phyloP scores from a whole-genome alignment of 2,797 vertebrate species.

The Micrastur ruficollis region DNA sequence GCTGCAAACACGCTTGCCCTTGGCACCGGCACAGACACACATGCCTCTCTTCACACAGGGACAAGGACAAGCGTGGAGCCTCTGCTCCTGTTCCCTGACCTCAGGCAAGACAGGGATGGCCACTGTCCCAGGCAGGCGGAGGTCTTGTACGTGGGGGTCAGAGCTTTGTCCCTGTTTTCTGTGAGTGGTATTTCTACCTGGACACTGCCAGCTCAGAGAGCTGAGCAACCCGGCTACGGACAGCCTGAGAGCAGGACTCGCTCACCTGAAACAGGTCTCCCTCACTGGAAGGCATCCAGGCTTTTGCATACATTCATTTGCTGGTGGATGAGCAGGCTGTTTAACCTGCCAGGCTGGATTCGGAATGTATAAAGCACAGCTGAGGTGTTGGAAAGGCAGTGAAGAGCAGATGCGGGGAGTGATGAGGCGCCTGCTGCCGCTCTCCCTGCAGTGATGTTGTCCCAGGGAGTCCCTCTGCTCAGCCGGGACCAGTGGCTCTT shows the following conservation, averaged over 20 bases:
- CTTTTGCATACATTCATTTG: not conserved
- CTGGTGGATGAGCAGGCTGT: not conserved
- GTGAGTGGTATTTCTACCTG: not conserved
- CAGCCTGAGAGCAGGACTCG: not conserved
- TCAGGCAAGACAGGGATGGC: fast-evolving
- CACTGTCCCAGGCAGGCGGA: not conserved
- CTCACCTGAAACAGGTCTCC: not conserved
- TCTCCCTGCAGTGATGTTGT: fast-evolving
- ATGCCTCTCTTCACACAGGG: not conserved
- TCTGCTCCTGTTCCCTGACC: not conserved
- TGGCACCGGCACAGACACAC: fast-evolving
- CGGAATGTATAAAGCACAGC: not conserved
- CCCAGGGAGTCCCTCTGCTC: not conserved
- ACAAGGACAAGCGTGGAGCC: not conserved
- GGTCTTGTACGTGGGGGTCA: fast-evolving
- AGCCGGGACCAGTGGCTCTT: fast-evolving
- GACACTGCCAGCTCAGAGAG: not conserved
- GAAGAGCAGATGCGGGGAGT: not conserved
- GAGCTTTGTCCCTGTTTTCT: not conserved
- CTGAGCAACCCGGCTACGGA: not conserved
- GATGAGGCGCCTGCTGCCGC: not conserved
- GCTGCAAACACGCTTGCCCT: fast-evolving
- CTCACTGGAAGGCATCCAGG: not conserved
- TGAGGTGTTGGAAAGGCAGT: not conserved
- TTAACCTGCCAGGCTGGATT: not conserved